These are phyloP conservation scores for Hapalemur alaotrensis DNA, from an alignment of 2,797 vertebrate species.

Conservation along the genomic window DNA sequence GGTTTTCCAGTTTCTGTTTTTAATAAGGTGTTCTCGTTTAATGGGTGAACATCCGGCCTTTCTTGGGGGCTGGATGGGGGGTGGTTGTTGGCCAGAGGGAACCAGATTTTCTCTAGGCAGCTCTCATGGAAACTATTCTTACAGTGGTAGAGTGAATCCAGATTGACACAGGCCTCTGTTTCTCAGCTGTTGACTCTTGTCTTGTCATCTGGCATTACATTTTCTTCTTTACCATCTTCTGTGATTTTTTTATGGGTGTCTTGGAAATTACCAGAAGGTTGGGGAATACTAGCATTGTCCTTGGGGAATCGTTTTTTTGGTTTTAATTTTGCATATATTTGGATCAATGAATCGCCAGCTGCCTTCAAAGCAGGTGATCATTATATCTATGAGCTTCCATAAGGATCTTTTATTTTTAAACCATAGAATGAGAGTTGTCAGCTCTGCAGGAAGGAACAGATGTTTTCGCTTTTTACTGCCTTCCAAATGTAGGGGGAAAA, in stretches of 20 bases:
- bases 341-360: slow-evolving; percentile 51
- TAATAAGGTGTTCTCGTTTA: neutral
- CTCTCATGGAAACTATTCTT: neutral
- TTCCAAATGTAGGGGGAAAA: slow-evolving; percentile 33
- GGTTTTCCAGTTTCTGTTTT: neutral
- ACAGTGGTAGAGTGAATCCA: neutral
- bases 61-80: neutral
- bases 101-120: neutral
- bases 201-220: neutral
- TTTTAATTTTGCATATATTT: slow-evolving; percentile 68
- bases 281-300: slow-evolving; percentile 1
- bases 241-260: neutral
- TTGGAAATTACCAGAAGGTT: neutral
- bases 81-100: neutral
- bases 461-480: slow-evolving; percentile 19
- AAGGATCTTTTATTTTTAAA: slow-evolving; percentile 63
- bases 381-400: slow-evolving; percentile 64
- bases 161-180: neutral
- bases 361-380: slow-evolving; percentile 69
- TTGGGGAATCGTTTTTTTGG: slow-evolving; percentile 49
- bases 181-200: neutral
- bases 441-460: slow-evolving; percentile 4
- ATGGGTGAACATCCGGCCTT: neutral
- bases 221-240: neutral
- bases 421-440: slow-evolving; percentile 35